Percentiles rank a stretch among this genome's conserved stretches.
Evolutionary conservation across 2,888 invertebrate genomes (phyloP).

Genomic region (Troides aeacus): DNA sequence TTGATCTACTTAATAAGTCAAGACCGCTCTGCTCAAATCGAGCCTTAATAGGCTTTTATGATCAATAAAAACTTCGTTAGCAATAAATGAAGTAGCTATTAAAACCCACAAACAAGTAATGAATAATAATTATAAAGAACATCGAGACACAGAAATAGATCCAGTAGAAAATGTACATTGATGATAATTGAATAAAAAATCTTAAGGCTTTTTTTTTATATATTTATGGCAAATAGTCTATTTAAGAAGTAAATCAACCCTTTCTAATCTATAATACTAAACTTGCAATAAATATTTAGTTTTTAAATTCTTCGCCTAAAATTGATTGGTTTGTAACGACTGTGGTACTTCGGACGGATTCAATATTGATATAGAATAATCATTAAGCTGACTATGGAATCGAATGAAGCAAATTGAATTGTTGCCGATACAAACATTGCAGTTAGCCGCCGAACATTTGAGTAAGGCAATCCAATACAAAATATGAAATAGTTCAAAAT

Average conservation of each 20-base stretch:
- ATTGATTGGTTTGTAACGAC: too few species aligned
- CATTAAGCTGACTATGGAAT: background rate
- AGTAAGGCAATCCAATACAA: slow-evolving; percentile 6
- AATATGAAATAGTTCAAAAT: slow-evolving; percentile 6
- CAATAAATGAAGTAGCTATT: slow-evolving; percentile 16
- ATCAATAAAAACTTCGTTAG: slow-evolving; percentile 24
- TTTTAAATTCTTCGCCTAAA: too few species aligned
- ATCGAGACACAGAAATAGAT: background rate
- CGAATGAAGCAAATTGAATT: slow-evolving; percentile 1
- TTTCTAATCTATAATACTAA: too few species aligned
- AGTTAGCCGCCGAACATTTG: slow-evolving; percentile 11
- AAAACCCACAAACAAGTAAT: slow-evolving; percentile 13
- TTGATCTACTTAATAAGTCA: slow-evolving; percentile 15
- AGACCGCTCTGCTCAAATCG: background rate
- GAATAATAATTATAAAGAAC: slow-evolving; percentile 9
- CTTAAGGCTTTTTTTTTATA: background rate
- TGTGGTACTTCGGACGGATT: background rate
- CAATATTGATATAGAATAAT: background rate
- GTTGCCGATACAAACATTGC: slow-evolving; percentile 6
- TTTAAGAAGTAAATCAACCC: too few species aligned
- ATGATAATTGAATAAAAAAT: background rate
- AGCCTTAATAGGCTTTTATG: slow-evolving; percentile 14
- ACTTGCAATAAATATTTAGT: too few species aligned
- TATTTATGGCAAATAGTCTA: background rate
- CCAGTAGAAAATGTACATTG: background rate